Conservation (phyloP, 2,797 vertebrate genomes). For the Pelobates cultripes region DNA sequence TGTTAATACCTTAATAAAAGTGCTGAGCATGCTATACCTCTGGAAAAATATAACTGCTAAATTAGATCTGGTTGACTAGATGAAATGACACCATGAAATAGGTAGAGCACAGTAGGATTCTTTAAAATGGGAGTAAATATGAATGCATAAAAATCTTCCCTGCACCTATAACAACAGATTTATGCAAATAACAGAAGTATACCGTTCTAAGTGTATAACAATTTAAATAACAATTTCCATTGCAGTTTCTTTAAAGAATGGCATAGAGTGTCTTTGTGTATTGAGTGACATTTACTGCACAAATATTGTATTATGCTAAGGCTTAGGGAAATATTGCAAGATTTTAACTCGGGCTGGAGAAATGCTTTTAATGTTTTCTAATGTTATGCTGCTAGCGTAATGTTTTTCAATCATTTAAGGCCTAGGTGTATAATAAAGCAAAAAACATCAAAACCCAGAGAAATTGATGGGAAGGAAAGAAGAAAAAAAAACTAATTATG, state of each 20-base stretch:
- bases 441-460: neutral
- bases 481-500: slow-evolving; percentile 2
- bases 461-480: neutral
- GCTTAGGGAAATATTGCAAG: slow-evolving; percentile 12
- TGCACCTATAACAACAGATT: slow-evolving; percentile 30
- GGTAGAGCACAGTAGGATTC: slow-evolving; percentile 16
- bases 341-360: slow-evolving; percentile 4
- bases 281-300: slow-evolving; percentile 33
- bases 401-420: slow-evolving; percentile 13
- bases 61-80: slow-evolving; percentile 48
- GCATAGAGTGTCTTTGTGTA: slow-evolving; percentile 17
- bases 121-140: slow-evolving; percentile 34
- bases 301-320: slow-evolving; percentile 28
- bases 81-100: slow-evolving; percentile 40
- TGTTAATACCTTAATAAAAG: slow-evolving; percentile 50
- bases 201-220: slow-evolving; percentile 9
- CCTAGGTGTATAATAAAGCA: neutral
- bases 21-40: slow-evolving; percentile 40
- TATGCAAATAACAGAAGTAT: slow-evolving; percentile 33
- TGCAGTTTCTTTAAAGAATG: slow-evolving; percentile 14
- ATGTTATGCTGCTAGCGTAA: neutral
- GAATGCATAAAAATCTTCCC: slow-evolving; percentile 41
- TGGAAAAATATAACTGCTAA: slow-evolving; percentile 38
- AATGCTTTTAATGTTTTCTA: slow-evolving; percentile 8
- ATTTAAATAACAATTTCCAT: slow-evolving; percentile 37